Percentiles rank a stretch among this genome's conserved stretches.
phyloP scores from a whole-genome alignment of 2,797 vertebrate genomes.

The Sebastes wilsoni region DNA sequence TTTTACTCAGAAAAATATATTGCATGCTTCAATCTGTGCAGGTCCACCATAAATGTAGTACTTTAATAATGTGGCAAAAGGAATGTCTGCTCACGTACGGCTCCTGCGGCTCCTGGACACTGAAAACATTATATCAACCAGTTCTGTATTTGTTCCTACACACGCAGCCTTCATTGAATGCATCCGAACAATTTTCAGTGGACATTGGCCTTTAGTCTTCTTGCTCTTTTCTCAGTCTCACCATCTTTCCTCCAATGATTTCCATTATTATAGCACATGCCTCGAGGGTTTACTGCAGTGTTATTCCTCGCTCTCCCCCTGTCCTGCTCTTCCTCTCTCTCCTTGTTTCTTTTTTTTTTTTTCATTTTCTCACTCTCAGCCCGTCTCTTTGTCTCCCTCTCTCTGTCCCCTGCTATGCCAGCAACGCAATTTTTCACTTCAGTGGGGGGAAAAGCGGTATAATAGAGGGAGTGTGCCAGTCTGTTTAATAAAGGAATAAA shows the following conservation, averaged over 20 bases:
- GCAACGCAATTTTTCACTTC: constrained; percentile 72
- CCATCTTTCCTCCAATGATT: constrained; percentile 45
- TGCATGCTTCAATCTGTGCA: not conserved
- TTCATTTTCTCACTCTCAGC: constrained; percentile 57
- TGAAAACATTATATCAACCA: constrained; percentile 16
- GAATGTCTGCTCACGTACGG: not conserved
- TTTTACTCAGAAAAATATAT: not conserved
- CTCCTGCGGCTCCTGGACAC: not conserved
- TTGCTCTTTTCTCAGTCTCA: constrained; percentile 32
- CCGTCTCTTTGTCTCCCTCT: constrained; percentile 44
- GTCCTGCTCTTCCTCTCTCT: constrained; percentile 43
- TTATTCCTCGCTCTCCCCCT: constrained; percentile 36
- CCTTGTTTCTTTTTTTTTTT: constrained; percentile 31
- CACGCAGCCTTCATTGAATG: constrained; percentile 9
- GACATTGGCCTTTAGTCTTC: constrained; percentile 46
- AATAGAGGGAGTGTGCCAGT: constrained; percentile 63
- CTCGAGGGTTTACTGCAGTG: constrained; percentile 55
- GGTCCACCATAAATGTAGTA: not conserved
- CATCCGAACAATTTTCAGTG: constrained; percentile 33
- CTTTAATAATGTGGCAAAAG: not conserved
- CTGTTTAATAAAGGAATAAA: constrained; percentile 78
- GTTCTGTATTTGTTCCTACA: constrained; percentile 6
- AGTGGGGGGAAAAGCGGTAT: constrained; percentile 60
- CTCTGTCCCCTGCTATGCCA: constrained; percentile 48
- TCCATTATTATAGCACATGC: constrained; percentile 58